Evolutionary conservation across 2,113 vertebrate species (phyloP).

Genomic region (Himantopus leucocephalus): DNA sequence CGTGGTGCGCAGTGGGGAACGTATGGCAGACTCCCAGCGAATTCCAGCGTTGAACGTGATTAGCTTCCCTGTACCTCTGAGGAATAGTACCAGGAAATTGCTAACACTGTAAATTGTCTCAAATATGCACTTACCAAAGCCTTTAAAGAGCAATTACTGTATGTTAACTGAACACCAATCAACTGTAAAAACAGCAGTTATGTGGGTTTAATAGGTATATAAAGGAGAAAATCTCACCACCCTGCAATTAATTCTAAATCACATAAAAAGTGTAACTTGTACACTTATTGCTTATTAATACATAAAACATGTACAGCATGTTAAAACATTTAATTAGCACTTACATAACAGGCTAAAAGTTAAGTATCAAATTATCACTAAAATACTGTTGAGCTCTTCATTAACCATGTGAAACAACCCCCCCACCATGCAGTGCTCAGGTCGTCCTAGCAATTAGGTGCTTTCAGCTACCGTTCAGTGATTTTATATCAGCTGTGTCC

Average conservation of each 20-base stretch:
- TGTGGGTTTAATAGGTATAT: slow-evolving; percentile 63
- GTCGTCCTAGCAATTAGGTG: neutral
- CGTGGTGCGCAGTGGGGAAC: neutral
- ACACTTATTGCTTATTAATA: slow-evolving; percentile 66
- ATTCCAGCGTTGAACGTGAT: neutral
- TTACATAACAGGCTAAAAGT: slow-evolving; percentile 31
- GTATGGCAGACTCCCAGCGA: neutral
- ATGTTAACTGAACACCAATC: slow-evolving; percentile 76
- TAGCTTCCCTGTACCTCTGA: slow-evolving; percentile 37
- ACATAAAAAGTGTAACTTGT: slow-evolving; percentile 56
- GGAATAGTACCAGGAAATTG: slow-evolving; percentile 66
- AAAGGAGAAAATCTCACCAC: slow-evolving; percentile 53
- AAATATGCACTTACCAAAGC: slow-evolving; percentile 57
- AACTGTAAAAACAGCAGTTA: slow-evolving; percentile 71
- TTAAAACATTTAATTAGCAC: slow-evolving; percentile 68
- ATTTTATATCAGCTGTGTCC: neutral
- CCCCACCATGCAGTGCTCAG: neutral
- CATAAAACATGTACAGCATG: slow-evolving; percentile 46
- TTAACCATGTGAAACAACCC: neutral
- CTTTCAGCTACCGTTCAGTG: neutral
- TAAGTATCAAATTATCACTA: slow-evolving; percentile 54
- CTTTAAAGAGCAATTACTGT: slow-evolving; percentile 79
- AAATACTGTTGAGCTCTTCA: slow-evolving; percentile 39
- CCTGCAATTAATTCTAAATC: slow-evolving; percentile 61
- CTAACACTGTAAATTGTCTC: slow-evolving; percentile 74